phyloP scores from a whole-genome alignment of 2,797 vertebrate species.

The Etheostoma perlongum region DNA sequence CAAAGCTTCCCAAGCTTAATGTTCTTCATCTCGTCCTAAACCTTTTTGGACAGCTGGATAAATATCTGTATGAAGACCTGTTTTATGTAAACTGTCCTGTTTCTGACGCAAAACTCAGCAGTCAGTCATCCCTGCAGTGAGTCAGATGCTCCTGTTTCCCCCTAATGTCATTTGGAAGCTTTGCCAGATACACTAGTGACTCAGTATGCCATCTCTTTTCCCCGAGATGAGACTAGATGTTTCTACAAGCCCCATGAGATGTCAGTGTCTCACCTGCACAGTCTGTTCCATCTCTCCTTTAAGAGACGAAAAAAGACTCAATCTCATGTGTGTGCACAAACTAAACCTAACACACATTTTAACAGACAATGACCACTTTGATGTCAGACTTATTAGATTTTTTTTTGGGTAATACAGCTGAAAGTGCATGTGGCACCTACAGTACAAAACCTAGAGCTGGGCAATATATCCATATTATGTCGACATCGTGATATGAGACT shows the following conservation, averaged over 20 bases:
- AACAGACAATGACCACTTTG: background rate
- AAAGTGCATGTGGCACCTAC: too few relatives aligned
- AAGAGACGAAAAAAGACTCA: background rate
- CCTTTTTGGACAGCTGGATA: background rate
- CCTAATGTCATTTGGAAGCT: conserved; percentile 38
- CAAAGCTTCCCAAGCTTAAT: background rate
- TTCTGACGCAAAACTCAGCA: conserved; percentile 41
- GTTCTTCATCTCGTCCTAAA: conserved; percentile 12
- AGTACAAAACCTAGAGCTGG: too few relatives aligned
- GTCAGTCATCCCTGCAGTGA: conserved; percentile 34
- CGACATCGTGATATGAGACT: too few relatives aligned
- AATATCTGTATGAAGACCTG: conserved; percentile 11
- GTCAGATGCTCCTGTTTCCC: conserved; percentile 51
- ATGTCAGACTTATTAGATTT: background rate
- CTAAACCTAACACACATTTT: background rate
- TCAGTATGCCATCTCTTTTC: conserved; percentile 20
- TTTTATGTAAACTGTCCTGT: conserved; percentile 15
- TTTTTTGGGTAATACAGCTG: too few relatives aligned
- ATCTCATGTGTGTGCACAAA: background rate
- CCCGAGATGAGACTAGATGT: background rate
- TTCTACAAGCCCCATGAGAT: background rate
- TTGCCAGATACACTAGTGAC: conserved; percentile 43
- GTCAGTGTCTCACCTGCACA: conserved; percentile 10
- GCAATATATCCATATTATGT: too few relatives aligned
- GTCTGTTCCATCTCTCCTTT: conserved; percentile 9